These are phyloP conservation scores for Eptesicus fuscus DNA, from an alignment of 2,113 vertebrate species.

Conservation along the genomic window DNA sequence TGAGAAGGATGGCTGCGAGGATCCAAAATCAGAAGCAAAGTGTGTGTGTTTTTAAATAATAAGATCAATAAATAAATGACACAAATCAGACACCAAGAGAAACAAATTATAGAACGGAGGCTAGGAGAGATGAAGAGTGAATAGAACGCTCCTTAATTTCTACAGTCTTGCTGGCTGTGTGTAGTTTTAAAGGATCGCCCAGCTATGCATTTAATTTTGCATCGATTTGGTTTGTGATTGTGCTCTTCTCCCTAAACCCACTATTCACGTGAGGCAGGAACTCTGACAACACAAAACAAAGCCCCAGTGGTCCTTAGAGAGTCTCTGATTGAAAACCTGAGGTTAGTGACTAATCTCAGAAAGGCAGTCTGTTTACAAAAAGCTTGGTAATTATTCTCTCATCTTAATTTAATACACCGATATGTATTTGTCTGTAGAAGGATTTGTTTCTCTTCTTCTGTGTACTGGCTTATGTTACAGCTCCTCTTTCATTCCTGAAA, in stretches of 20 bases:
- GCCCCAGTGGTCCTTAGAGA: background rate
- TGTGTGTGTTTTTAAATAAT: background rate
- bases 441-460: background rate
- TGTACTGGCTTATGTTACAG: background rate
- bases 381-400: background rate
- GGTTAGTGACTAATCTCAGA: background rate
- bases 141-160: background rate
- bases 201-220: background rate
- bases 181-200: background rate
- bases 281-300: background rate
- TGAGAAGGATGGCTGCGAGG: background rate
- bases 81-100: background rate
- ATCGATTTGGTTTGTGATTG: background rate
- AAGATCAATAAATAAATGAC: background rate
- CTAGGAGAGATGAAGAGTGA: background rate
- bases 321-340: background rate
- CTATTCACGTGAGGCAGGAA: background rate
- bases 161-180: background rate
- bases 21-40: background rate
- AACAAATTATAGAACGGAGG: background rate
- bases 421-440: background rate
- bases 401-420: background rate
- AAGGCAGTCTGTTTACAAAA: background rate
- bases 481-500: conserved; percentile 14
- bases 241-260: background rate